Evolutionary conservation across 1,140 invertebrate genomes (phyloP).

Genomic region (Goniozus legneri): DNA sequence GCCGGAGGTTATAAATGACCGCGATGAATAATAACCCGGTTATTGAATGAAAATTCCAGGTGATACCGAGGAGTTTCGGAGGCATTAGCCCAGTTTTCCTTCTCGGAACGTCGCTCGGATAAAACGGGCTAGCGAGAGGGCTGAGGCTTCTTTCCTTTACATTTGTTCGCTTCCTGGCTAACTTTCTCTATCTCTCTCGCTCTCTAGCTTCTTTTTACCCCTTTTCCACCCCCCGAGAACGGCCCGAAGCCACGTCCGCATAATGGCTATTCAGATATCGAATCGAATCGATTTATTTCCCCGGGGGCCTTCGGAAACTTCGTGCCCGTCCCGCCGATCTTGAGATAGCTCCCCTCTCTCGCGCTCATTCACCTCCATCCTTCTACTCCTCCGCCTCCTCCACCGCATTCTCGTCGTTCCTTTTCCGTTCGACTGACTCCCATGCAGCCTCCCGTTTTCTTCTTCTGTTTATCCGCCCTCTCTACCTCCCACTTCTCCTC

Average conservation of each 20-base stretch:
- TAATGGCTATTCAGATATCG: conserved; percentile 40
- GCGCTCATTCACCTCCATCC: neutral
- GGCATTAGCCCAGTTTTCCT: conserved; percentile 39
- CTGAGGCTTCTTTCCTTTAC: conserved; percentile 1
- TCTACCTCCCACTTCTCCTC: too few relatives aligned
- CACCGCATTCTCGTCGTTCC: neutral
- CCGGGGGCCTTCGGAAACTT: conserved; percentile 24
- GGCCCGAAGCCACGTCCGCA: conserved; percentile 22
- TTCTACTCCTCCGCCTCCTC: conserved; percentile 4
- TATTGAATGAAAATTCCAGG: conserved; percentile 36
- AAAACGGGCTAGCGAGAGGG: too few relatives aligned
- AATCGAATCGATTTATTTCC: conserved; percentile 42
- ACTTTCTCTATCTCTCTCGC: neutral
- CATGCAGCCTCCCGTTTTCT: too few relatives aligned
- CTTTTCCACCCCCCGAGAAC: conserved; percentile 3
- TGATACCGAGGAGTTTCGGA: conserved; percentile 30
- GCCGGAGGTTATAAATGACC: conserved; percentile 27
- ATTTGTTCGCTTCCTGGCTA: neutral
- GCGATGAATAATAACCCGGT: conserved; percentile 36
- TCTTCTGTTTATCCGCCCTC: too few relatives aligned
- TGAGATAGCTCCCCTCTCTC: conserved; percentile 10
- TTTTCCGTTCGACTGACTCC: neutral
- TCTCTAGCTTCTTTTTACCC: neutral
- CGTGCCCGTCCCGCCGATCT: conserved; percentile 12
- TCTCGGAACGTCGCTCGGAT: too few relatives aligned